A percentile compares a stretch with the other conserved stretches of the same genome.
Conservation (phyloP, 2,797 vertebrate species). For the Nannoperca australis region DNA sequence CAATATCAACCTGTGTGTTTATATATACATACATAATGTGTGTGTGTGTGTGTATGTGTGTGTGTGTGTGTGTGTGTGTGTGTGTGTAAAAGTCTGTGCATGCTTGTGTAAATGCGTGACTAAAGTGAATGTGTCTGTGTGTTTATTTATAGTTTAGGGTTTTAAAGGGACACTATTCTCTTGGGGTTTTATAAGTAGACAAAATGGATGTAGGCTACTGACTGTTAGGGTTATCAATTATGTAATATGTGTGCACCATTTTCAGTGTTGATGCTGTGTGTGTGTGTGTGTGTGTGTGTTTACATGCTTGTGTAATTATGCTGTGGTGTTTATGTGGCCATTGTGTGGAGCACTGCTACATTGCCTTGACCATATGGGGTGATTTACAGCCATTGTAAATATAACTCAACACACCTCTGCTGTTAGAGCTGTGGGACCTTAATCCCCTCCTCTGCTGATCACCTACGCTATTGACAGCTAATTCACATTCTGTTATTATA, state of each 20-base stretch:
- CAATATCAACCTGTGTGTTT: constrained; percentile 54
- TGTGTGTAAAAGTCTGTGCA: constrained; percentile 23
- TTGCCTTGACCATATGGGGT: constrained; percentile 58
- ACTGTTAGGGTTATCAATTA: constrained; percentile 76
- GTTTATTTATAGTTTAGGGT: constrained; percentile 56
- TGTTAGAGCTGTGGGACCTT: constrained; percentile 27
- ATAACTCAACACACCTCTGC: constrained; percentile 47
- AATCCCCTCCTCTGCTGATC: constrained; percentile 18
- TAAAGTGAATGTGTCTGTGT: constrained; percentile 55
- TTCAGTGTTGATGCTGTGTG: constrained; percentile 60
- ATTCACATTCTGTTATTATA: constrained; percentile 39
- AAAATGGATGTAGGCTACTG: constrained; percentile 65
- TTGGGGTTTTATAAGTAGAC: constrained; percentile 60
- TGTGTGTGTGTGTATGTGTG: constrained; percentile 24
- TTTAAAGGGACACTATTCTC: constrained; percentile 48
- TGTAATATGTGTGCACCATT: constrained; percentile 80
- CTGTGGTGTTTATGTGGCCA: constrained; percentile 69
- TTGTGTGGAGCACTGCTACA: constrained; percentile 67
- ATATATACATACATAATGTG: constrained; percentile 17
- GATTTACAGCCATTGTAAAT: constrained; percentile 68
- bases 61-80: constrained; percentile 24
- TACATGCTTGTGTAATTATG: constrained; percentile 57
- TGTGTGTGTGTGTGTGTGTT: constrained; percentile 35
- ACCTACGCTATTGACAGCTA: constrained; percentile 37
- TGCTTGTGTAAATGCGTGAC: constrained; percentile 45